Conservation (phyloP, 2,113 vertebrate genomes). For the Clarias gariepinus region DNA sequence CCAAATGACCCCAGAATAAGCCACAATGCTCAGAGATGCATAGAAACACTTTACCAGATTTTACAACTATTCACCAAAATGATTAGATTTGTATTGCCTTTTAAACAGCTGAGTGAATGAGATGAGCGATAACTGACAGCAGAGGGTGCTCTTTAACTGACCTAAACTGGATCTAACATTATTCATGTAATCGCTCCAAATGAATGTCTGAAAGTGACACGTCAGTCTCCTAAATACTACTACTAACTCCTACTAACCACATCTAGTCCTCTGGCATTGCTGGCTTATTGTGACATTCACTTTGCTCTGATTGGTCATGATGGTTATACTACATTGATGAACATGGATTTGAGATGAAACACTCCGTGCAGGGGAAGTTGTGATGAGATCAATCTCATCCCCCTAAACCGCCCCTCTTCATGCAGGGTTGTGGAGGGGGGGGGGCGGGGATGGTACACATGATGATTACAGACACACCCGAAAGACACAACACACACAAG, state of each 20-base stretch:
- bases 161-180: neutral
- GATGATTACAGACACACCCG: conserved; percentile 15
- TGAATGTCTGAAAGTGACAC: neutral
- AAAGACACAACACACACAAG: conserved; percentile 32
- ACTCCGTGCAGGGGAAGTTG: conserved; percentile 62
- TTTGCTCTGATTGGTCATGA: conserved; percentile 57
- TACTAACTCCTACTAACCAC: neutral
- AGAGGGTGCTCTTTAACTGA: conserved; percentile 59
- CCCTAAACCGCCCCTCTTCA: conserved; percentile 45
- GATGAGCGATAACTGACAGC: conserved; percentile 54
- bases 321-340: conserved; percentile 52
- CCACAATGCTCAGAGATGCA: conserved; percentile 20
- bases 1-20: conserved; percentile 65
- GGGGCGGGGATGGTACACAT: neutral
- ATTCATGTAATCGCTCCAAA: neutral
- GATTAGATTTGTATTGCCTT: neutral
- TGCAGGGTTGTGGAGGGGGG: conserved; percentile 52
- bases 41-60: neutral
- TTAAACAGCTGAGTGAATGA: neutral
- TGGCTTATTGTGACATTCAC: conserved; percentile 68
- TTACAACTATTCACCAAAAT: neutral
- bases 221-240: neutral
- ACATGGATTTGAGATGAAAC: conserved; percentile 47
- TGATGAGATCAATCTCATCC: conserved; percentile 29
- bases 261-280: conserved; percentile 20